These are phyloP conservation scores for Cryptus viduatorius DNA, from an alignment of 2,888 invertebrate species.

Conservation along the genomic window DNA sequence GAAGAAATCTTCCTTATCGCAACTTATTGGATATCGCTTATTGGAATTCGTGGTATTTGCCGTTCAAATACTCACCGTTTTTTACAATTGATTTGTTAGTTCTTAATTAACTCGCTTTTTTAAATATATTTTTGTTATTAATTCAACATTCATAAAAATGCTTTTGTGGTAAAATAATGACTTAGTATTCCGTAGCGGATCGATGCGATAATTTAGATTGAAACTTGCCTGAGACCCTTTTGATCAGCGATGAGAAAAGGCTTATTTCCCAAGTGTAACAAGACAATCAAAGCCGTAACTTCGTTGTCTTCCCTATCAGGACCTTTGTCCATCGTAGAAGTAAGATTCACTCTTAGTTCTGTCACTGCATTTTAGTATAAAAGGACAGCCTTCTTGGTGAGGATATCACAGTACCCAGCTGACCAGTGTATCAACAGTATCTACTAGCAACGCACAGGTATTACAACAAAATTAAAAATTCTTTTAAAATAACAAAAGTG, in stretches of 20 bases:
- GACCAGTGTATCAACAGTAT: constrained; percentile 45
- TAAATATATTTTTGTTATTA: not conserved
- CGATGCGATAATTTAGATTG: constrained; percentile 32
- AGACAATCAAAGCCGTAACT: constrained; percentile 72
- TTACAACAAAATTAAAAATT: not conserved
- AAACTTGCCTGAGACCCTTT: not conserved
- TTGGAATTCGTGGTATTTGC: no score
- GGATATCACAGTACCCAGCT: constrained; percentile 65
- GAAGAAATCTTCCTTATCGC: not conserved
- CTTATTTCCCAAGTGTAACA: constrained; percentile 76
- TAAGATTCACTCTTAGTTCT: constrained; percentile 54
- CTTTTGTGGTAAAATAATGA: not conserved
- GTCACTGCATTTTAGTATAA: constrained; percentile 74
- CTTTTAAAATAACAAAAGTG: not conserved
- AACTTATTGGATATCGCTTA: not conserved
- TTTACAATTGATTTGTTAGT: not conserved
- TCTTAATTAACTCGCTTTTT: not conserved
- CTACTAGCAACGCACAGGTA: constrained; percentile 48
- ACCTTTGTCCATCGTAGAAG: constrained; percentile 6
- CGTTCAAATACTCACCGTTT: no score
- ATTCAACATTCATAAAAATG: not conserved
- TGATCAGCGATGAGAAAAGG: not conserved
- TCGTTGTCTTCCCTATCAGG: constrained; percentile 65
- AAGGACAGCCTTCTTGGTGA: constrained; percentile 68
- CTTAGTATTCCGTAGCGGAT: not conserved